phyloP scores from a whole-genome alignment of 1,140 invertebrate species.

The Penaeus chinensis region DNA sequence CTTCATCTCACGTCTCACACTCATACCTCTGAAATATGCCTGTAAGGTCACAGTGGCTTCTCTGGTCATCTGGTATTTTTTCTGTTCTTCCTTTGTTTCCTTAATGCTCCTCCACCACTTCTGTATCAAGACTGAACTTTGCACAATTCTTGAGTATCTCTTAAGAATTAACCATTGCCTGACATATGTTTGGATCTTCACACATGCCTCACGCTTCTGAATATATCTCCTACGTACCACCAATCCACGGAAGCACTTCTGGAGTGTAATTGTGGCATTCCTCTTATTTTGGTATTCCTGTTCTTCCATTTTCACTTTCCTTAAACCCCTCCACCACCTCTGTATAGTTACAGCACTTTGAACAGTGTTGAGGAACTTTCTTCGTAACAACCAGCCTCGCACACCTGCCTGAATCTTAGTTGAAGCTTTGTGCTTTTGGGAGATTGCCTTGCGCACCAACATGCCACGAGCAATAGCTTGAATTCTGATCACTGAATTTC shows the following conservation, averaged over 20 bases:
- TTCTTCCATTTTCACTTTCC: neutral
- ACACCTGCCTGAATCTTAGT: constrained; percentile 3
- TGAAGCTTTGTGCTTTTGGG: neutral
- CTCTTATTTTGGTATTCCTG: neutral
- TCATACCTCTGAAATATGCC: constrained; percentile 21
- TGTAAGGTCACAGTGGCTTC: constrained; percentile 10
- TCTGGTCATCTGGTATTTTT: neutral
- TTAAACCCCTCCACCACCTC: constrained; percentile 28
- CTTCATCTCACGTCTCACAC: constrained; percentile 4
- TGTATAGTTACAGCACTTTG: constrained; percentile 9
- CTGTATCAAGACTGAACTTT: constrained; percentile 14
- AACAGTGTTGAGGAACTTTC: neutral
- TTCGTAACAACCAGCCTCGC: neutral
- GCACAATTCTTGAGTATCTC: constrained; percentile 7
- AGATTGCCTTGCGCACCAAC: neutral
- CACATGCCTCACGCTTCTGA: neutral
- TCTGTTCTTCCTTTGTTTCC: neutral
- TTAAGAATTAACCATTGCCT: constrained; percentile 17
- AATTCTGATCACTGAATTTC: constrained; percentile 5
- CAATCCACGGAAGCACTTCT: neutral
- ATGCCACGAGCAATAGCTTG: constrained; percentile 13
- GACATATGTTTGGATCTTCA: constrained; percentile 27
- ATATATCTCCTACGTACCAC: neutral
- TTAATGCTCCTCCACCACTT: constrained; percentile 35
- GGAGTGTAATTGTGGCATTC: neutral